These are phyloP conservation scores for Chrysemys picta DNA, from an alignment of 2,113 vertebrate species.

Conservation along the genomic window DNA sequence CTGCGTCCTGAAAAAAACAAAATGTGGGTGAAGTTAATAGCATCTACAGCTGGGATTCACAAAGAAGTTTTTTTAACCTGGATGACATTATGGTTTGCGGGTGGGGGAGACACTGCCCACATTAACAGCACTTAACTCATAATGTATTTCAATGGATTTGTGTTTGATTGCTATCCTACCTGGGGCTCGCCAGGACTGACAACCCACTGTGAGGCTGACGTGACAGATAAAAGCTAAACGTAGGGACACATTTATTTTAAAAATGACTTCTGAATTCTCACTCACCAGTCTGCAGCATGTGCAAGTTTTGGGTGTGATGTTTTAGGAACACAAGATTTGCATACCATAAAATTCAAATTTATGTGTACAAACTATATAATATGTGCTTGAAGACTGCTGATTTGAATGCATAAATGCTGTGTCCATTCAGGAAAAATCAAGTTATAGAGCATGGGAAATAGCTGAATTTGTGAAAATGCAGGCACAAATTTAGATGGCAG, in stretches of 20 bases:
- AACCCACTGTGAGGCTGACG: neutral
- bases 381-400: neutral
- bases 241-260: neutral
- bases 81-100: neutral
- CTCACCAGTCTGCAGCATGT: neutral
- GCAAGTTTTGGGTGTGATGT: neutral
- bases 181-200: neutral
- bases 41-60: neutral
- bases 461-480: neutral
- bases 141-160: neutral
- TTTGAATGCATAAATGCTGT: neutral
- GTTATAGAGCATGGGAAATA: neutral
- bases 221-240: neutral
- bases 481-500: neutral
- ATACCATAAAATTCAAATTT: neutral
- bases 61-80: neutral
- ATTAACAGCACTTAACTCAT: neutral
- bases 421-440: neutral
- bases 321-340: neutral
- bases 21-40: neutral
- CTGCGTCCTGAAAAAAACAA: too few relatives aligned
- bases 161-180: neutral
- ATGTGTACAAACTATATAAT: neutral
- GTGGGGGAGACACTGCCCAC: neutral
- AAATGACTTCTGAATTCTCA: slow-evolving; percentile 1